These are phyloP conservation scores for Hippopotamyrus pictus DNA, from an alignment of 2,797 vertebrate genomes.

Conservation along the genomic window DNA sequence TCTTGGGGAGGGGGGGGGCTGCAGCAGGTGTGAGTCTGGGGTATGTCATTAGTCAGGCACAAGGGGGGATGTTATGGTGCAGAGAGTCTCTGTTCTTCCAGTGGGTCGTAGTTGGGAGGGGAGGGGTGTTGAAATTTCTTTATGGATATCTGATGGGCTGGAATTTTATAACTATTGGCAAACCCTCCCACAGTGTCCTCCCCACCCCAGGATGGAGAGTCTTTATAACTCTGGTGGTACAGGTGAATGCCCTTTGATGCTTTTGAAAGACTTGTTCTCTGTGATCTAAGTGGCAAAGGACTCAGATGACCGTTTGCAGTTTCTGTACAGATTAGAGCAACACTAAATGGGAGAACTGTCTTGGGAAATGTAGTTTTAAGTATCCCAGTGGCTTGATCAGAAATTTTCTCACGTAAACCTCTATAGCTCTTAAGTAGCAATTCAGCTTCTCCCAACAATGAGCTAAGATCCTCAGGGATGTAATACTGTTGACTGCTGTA, in stretches of 20 bases:
- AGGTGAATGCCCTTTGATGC: not conserved
- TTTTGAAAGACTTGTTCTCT: not conserved
- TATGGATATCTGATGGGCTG: not conserved
- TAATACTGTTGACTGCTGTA: not conserved
- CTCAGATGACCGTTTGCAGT: not conserved
- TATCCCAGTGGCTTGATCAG: not conserved
- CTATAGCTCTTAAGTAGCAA: not conserved
- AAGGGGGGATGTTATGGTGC: not conserved
- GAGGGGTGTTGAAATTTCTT: not conserved
- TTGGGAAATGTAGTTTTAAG: not conserved
- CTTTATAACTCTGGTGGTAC: not conserved
- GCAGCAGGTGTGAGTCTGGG: not conserved
- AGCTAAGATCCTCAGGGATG: not conserved
- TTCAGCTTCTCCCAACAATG: not conserved
- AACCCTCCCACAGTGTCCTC: not conserved
- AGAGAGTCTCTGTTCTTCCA: not conserved
- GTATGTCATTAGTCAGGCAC: not conserved
- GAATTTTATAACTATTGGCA: not conserved
- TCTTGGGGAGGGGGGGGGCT: not conserved
- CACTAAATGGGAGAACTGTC: not conserved
- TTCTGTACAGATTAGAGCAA: not conserved
- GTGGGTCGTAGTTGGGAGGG: not conserved
- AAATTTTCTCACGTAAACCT: not conserved
- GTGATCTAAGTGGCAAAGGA: not conserved
- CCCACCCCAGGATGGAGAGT: not conserved